Base-by-base conservation (phyloP, 2,113 vertebrate species). In the Chaetodon auriga region DNA sequence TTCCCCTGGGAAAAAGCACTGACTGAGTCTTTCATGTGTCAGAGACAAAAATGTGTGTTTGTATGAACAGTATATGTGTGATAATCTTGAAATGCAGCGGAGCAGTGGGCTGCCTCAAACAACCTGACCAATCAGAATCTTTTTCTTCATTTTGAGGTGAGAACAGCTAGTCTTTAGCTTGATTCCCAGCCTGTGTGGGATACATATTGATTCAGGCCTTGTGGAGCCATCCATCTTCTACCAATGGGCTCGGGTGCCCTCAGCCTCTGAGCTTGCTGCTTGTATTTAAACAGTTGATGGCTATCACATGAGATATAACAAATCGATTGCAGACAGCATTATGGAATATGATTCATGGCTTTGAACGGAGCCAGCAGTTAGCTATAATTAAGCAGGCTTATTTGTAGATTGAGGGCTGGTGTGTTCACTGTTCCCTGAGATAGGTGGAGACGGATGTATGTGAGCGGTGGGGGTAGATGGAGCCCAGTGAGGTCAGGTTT, bases 311-410 rank as follows among this genome's bases (percentile, higher is more conserved):
- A 90, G 82, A 82, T 90, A 77, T 81, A 81, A 83, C n/a, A 41
- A 78, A 92, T 87, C 21, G 66, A 91, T 92, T 62, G 75, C 2
- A 1, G 83, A 51, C 64, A 57, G 53, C 53, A 19, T 89, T 83
- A 80, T 84, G 49, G 55, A 82, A 82, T 69, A 70, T 91, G 90
- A 93, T 91, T 89, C 71, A 89, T 81, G 71, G 87, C 82, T 86
- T 66, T 68, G 53, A 81, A 70, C 25, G 46, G 51, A 61, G 66
- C 71, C 68, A 69, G 30, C 69, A 74, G 80, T 88, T 83, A 51
- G 36, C 49, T 60, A 21, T 84, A 92, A 91, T 93, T 92, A 92
- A 88, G 54, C 35, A 43, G 54, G 68, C 70, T 87, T 79, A 83
- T 82, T 83, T 79, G 81, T 43, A 76, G 85, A 92, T 84, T 68